These are phyloP conservation scores for Drosophila pruinosa DNA, from an alignment of 1,140 invertebrate genomes.

Conservation along the genomic window DNA sequence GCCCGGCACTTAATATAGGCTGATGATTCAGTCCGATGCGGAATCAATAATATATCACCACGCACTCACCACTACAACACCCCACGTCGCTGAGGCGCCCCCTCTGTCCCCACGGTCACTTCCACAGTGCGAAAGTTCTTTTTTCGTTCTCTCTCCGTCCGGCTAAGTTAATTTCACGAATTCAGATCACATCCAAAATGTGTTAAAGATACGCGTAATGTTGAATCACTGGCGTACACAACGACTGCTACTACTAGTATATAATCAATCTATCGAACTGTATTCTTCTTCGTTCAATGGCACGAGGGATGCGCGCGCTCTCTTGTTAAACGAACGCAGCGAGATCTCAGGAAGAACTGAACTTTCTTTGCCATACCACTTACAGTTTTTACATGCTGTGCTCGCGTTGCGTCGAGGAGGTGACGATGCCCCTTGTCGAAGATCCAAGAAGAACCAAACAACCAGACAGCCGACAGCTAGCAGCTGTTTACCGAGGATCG, in stretches of 20 bases:
- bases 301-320: slow-evolving; percentile 7
- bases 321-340: slow-evolving; percentile 60
- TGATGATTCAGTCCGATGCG: slow-evolving; percentile 60
- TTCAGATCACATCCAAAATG: slow-evolving; percentile 51
- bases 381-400: slow-evolving; percentile 79
- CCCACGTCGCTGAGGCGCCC: neutral
- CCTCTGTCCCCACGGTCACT: neutral
- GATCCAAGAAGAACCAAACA: neutral
- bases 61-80: slow-evolving; percentile 11
- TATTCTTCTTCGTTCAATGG: neutral
- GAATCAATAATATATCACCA: slow-evolving; percentile 63
- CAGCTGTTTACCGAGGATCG: slow-evolving; percentile 70
- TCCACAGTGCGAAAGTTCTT: slow-evolving; percentile 6
- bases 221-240: slow-evolving; percentile 16
- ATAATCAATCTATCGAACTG: slow-evolving; percentile 1
- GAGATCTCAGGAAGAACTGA: slow-evolving; percentile 82
- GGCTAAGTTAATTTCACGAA: slow-evolving; percentile 36
- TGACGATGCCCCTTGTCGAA: slow-evolving; percentile 39
- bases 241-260: no score
- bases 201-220: neutral
- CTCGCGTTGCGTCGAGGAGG: slow-evolving; percentile 48
- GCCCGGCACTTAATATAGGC: slow-evolving; percentile 13
- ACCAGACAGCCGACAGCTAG: slow-evolving; percentile 37
- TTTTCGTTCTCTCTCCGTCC: neutral
- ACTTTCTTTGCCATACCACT: slow-evolving; percentile 64